phyloP scores from a whole-genome alignment of 2,113 vertebrate species.

The Thalassoma bifasciatum region DNA sequence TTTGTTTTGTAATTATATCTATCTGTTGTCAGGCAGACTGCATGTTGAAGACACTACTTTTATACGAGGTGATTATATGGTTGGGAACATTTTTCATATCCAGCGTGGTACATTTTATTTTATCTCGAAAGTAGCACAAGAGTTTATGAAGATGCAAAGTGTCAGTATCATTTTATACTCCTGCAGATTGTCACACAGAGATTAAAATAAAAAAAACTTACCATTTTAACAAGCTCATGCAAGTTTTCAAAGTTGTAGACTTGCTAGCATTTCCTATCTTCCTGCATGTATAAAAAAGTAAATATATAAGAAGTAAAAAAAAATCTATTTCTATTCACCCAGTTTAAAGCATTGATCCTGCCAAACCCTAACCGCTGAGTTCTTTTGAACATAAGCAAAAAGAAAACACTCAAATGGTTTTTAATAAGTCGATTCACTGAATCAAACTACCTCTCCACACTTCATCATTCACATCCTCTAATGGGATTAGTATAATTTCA shows the following conservation, averaged over 20 bases:
- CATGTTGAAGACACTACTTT: slow-evolving; percentile 82
- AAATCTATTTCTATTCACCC: no score
- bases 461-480: neutral
- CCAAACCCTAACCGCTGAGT: no score
- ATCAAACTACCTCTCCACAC: no score
- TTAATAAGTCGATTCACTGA: no score
- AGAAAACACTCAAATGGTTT: no score
- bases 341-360: no score
- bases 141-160: slow-evolving; percentile 6
- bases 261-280: no score
- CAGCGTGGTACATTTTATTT: slow-evolving; percentile 61
- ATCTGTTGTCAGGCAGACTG: slow-evolving; percentile 88
- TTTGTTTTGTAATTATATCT: slow-evolving; percentile 87
- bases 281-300: no score
- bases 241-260: no score
- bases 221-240: no score
- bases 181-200: neutral
- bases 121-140: slow-evolving; percentile 48
- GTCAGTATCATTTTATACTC: slow-evolving; percentile 5
- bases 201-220: neutral
- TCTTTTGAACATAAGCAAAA: no score
- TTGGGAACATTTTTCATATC: slow-evolving; percentile 86
- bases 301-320: no score
- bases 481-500: slow-evolving; percentile 34
- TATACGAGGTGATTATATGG: slow-evolving; percentile 91